Base-by-base conservation (phyloP, 2,797 vertebrate species). In the Malacoraja senta region DNA sequence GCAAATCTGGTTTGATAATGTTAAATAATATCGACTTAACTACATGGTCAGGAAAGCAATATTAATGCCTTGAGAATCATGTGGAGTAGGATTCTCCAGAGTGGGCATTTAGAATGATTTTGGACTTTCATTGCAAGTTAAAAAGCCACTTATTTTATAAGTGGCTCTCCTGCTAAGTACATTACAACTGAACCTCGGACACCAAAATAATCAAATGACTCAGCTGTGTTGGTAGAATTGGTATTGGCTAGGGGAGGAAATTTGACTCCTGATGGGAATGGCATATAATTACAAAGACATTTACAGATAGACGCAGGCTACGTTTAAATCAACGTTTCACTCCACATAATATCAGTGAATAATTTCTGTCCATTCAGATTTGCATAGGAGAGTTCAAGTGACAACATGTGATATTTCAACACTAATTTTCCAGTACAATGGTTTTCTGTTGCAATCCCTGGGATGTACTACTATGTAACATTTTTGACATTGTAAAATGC, bases 321-420 rank as follows among this genome's bases (percentile, higher is more conserved):
- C 58, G 26, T 84, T 53, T 12, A 84, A 58, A 53, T 21, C 9
- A 10, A 17, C 35, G 78, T 80, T 80, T 35, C 7, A 4, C 35
- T 80, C 35, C 79, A 80, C n/a, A 44, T 8, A 21, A 53, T 93
- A 81, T 81, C 84, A 58, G 63, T 65, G 63, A 65, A 65, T 65
- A 94, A 94, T 93, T 93, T 93, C 93, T 94, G 19, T 94, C 94
- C 93, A 93, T 94, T 81, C 72, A 68, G 65, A 38, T 94, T 94
- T 44, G 26, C 2, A 8, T 83, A 29, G 44, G 53, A 61, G 26
- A 84, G 29, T 61, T 84, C 44, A 84, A 29, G 53, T 58, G 26
- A 3, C 44, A 58, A 26, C 0, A 9, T 58, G 38, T 84, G 12
- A 38, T 61, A 84, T 29, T 61, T 26, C 26, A 15, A 9, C 3